Evolutionary conservation across 2,888 invertebrate genomes (phyloP).

Genomic region (Ceriagrion tenellum): DNA sequence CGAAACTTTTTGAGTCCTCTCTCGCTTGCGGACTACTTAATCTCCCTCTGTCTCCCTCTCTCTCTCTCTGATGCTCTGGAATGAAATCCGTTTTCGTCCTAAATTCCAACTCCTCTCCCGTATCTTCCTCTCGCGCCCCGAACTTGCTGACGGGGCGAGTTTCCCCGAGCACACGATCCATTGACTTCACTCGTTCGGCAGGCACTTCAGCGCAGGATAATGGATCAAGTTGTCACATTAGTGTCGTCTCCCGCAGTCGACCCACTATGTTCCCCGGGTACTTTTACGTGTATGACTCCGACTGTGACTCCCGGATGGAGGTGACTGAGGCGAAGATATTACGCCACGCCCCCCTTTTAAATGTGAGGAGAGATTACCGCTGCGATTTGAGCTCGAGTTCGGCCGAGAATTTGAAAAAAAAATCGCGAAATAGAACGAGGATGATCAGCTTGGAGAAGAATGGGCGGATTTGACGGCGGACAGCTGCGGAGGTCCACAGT

Average conservation of each 20-base stretch:
- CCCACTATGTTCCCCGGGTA: not conserved
- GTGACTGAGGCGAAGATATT: not conserved
- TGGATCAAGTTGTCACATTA: constrained; percentile 26
- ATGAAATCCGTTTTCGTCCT: not conserved
- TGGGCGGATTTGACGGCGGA: not conserved
- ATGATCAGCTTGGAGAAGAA: not conserved
- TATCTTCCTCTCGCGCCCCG: not conserved
- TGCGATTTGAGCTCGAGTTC: not conserved
- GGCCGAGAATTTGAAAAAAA: not conserved
- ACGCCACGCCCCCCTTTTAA: not conserved
- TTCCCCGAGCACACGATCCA: not conserved
- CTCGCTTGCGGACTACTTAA: not conserved
- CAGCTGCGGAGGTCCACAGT: not conserved
- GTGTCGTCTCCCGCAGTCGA: not conserved
- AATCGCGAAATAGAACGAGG: not conserved
- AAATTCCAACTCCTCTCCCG: not conserved
- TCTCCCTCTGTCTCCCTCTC: not conserved
- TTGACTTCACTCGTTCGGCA: not conserved
- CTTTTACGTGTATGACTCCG: not conserved
- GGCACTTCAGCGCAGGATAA: not conserved
- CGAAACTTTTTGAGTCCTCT: too few species aligned
- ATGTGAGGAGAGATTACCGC: not conserved
- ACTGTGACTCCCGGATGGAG: not conserved
- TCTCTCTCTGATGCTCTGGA: not conserved
- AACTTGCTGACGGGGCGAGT: not conserved